Evolutionary conservation across 2,888 invertebrate genomes (phyloP).

Genomic region (Gonocerus acuteangulatus): DNA sequence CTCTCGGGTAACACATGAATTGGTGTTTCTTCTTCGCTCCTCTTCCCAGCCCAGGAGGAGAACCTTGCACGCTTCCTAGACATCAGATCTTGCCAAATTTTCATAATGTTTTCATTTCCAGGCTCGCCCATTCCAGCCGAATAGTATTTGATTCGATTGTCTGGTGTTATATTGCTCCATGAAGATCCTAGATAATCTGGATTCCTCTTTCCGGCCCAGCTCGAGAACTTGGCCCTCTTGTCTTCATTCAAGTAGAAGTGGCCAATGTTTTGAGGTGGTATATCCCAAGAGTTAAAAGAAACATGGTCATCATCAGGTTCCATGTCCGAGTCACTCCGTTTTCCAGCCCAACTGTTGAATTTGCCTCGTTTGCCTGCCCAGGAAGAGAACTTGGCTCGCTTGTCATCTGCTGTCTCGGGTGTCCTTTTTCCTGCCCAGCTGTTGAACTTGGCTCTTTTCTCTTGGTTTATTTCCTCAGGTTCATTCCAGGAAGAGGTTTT

Average conservation of each 20-base stretch:
- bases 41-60: constrained; percentile 32
- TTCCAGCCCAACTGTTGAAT: constrained; percentile 37
- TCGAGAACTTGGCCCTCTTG: constrained; percentile 36
- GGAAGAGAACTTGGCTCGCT: constrained; percentile 32
- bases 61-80: constrained; percentile 29
- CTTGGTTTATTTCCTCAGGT: background rate
- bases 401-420: constrained; percentile 19
- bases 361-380: constrained; percentile 36
- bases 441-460: constrained; percentile 35
- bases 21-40: constrained; percentile 8
- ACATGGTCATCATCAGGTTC: constrained; percentile 24
- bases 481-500: constrained; percentile 34
- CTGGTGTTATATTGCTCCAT: background rate
- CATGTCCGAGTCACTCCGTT: constrained; percentile 28
- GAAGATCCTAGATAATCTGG: constrained; percentile 10
- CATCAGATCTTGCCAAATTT: constrained; percentile 21
- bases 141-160: constrained; percentile 7
- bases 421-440: constrained; percentile 40
- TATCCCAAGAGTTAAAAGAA: constrained; percentile 35
- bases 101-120: constrained; percentile 19
- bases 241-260: constrained; percentile 2
- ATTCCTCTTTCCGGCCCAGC: constrained; percentile 35
- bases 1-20: background rate
- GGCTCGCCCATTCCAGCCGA: background rate
- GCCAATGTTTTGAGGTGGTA: constrained; percentile 17